A percentile compares a stretch with the other conserved stretches of the same genome.
Evolutionary conservation across 2,113 vertebrate genomes (phyloP).

Genomic region (Scortum barcoo): DNA sequence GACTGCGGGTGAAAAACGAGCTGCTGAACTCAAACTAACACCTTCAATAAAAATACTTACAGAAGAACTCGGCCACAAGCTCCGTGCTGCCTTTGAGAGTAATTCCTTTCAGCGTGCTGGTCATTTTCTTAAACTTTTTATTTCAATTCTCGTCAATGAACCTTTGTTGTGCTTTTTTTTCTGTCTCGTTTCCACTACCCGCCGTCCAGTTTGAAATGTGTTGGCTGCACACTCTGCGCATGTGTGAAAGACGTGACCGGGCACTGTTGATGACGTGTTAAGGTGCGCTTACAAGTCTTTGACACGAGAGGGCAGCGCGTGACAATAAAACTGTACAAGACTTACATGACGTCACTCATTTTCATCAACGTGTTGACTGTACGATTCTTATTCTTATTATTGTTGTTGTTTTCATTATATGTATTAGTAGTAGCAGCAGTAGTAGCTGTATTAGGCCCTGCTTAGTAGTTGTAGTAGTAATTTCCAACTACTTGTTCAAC

Average conservation of each 20-base stretch:
- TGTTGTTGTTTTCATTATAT: no score
- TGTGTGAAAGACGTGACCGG: constrained; percentile 25
- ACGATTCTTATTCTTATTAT: no score
- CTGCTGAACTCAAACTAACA: not conserved
- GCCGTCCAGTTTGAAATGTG: constrained; percentile 81
- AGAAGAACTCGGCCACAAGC: constrained; percentile 94
- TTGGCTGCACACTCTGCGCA: constrained; percentile 46
- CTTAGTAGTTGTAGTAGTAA: no score
- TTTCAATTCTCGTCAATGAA: not conserved
- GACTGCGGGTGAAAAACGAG: not conserved
- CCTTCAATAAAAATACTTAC: constrained; percentile 80
- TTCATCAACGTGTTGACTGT: no score
- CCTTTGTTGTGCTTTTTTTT: not conserved
- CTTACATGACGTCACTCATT: no score
- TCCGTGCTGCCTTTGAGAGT: constrained; percentile 93
- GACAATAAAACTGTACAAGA: no score
- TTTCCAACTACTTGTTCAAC: no score
- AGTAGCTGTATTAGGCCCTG: no score
- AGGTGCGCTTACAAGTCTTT: accelerated
- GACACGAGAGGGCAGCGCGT: constrained; percentile 49
- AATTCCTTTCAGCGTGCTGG: constrained; percentile 87
- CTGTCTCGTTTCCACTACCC: constrained; percentile 42
- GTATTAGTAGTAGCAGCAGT: no score
- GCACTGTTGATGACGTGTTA: constrained; percentile 53
- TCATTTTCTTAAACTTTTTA: constrained; percentile 66